phyloP scores from a whole-genome alignment of 37 sponge, comb jelly and placozoan genomes.

The Agelas oroides region DNA sequence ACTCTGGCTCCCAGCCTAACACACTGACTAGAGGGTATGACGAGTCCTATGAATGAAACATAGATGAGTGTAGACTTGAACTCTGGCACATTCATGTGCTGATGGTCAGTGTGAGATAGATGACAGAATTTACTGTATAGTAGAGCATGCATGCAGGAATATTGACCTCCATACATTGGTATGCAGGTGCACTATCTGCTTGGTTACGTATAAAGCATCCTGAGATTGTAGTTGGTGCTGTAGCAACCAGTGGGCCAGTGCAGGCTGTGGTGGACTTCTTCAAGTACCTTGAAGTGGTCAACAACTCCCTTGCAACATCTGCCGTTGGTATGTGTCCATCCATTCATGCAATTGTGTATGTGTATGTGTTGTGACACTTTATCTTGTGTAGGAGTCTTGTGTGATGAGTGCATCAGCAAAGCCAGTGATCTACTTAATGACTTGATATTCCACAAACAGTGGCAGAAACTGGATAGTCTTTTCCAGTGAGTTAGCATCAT shows the following conservation, averaged over 20 bases:
- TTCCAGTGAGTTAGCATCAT: slow-evolving; percentile 50
- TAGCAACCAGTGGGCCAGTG: slow-evolving; percentile 89
- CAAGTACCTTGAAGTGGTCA: slow-evolving; percentile 83
- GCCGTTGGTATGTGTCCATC: too few relatives aligned
- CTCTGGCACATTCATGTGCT: too few relatives aligned
- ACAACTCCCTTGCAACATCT: slow-evolving; percentile 56
- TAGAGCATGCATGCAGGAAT: too few relatives aligned
- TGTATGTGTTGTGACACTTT: too few relatives aligned
- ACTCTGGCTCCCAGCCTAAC: too few relatives aligned
- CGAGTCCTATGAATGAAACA: not conserved
- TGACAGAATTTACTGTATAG: too few relatives aligned
- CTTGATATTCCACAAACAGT: not conserved
- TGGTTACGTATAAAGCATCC: slow-evolving; percentile 88
- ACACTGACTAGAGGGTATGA: too few relatives aligned
- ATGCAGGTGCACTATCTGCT: slow-evolving; percentile 78
- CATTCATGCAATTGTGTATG: too few relatives aligned
- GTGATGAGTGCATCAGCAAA: too few relatives aligned
- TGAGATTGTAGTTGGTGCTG: slow-evolving; percentile 71
- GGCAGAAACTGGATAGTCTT: slow-evolving; percentile 1
- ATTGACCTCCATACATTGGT: not conserved
- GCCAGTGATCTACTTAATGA: too few relatives aligned
- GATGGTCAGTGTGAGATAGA: too few relatives aligned
- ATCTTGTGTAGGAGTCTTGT: too few relatives aligned
- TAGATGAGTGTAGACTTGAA: not conserved
- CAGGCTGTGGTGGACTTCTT: slow-evolving; percentile 72